phyloP scores from a whole-genome alignment of 2,888 invertebrate species.

The Pollenia amentaria region DNA sequence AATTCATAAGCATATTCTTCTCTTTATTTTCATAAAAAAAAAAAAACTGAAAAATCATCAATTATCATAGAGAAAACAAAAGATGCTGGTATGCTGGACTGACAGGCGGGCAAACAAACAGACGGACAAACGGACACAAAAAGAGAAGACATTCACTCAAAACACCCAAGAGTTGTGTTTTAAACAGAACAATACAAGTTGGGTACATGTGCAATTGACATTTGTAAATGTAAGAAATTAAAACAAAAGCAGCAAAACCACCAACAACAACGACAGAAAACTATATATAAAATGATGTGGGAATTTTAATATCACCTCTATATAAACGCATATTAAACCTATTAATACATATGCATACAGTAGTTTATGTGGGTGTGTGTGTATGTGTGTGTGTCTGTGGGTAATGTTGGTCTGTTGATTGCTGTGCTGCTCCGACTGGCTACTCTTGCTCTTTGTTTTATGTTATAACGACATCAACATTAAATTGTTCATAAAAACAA shows the following conservation, averaged over 20 bases:
- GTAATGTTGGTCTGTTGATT: slow-evolving; percentile 21
- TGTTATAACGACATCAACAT: slow-evolving; percentile 70
- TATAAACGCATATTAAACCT: slow-evolving; percentile 20
- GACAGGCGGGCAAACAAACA: slow-evolving; percentile 11
- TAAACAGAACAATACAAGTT: slow-evolving; percentile 23
- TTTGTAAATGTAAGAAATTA: slow-evolving; percentile 60
- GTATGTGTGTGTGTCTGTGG: background rate
- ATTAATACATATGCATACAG: background rate
- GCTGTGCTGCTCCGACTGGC: slow-evolving; percentile 24
- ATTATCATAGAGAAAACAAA: slow-evolving; percentile 64
- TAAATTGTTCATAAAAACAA: slow-evolving; percentile 70
- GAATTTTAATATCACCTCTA: slow-evolving; percentile 71
- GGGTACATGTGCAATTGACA: slow-evolving; percentile 60
- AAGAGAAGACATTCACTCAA: slow-evolving; percentile 34
- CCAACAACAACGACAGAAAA: background rate
- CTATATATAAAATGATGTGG: slow-evolving; percentile 62
- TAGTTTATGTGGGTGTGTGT: background rate
- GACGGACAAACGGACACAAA: slow-evolving; percentile 34
- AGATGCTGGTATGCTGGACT: slow-evolving; percentile 58
- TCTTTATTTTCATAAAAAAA: background rate
- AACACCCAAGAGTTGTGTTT: slow-evolving; percentile 34
- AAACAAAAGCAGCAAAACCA: slow-evolving; percentile 22
- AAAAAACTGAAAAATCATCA: slow-evolving; percentile 58
- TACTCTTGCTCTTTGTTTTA: slow-evolving; percentile 39
- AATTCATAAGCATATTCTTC: background rate